phyloP scores from a whole-genome alignment of 2,888 invertebrate genomes.

The Drosophila limbata region DNA sequence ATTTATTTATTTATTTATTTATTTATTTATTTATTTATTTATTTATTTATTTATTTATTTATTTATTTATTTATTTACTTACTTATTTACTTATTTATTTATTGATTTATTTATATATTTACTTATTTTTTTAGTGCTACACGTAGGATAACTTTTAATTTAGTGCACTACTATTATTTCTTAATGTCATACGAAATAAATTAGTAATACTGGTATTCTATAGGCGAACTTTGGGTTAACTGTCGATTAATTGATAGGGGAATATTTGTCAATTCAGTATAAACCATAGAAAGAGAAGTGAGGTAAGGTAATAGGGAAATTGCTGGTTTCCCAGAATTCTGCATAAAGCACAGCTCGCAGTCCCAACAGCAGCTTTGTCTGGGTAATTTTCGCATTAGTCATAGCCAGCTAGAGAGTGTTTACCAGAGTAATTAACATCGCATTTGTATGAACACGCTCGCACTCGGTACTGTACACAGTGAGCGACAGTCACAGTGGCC shows the following conservation, averaged over 20 bases:
- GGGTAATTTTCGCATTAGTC: slow-evolving; percentile 48
- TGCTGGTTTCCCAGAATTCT: background rate
- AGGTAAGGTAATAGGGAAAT: background rate
- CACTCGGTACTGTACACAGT: slow-evolving; percentile 6
- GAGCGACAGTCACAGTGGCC: slow-evolving; percentile 31
- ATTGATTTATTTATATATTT: too few relatives aligned
- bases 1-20: too few relatives aligned
- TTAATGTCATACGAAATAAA: too few relatives aligned
- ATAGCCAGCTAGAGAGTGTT: slow-evolving; percentile 41
- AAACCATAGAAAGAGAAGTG: too few relatives aligned
- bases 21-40: too few relatives aligned
- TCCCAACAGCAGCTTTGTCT: slow-evolving; percentile 11
- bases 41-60: too few relatives aligned
- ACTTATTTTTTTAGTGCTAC: too few relatives aligned
- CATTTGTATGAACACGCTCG: slow-evolving; percentile 19
- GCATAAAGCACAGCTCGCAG: slow-evolving; percentile 4
- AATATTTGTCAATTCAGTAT: background rate
- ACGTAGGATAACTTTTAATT: too few relatives aligned
- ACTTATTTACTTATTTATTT: too few relatives aligned
- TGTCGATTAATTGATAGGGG: background rate
- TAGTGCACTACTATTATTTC: too few relatives aligned
- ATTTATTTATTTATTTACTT: too few relatives aligned
- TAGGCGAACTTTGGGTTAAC: background rate
- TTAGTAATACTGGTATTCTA: too few relatives aligned
- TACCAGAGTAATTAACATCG: slow-evolving; percentile 66